Evolutionary conservation across 2,797 vertebrate genomes (phyloP), one percentile per base, ranked within the genome.

Genomic region (Eutrigla gurnardus): DNA sequence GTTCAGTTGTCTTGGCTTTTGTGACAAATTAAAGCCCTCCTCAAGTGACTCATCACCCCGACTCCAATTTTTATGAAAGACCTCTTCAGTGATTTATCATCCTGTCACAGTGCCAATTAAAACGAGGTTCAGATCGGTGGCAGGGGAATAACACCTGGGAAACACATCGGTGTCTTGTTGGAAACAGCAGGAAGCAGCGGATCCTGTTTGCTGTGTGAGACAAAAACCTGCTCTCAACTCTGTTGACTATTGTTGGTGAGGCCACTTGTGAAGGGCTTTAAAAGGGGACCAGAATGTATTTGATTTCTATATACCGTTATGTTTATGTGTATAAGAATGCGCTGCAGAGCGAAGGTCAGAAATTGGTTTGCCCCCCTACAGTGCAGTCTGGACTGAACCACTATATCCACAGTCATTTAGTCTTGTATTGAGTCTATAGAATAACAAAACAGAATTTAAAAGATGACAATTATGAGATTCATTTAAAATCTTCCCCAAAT

Each of bases 211-310:
- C 47, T 12, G 64, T 62, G 42, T 58, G 37, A 75, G 62, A 12
- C 3, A 42, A 61, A 65, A 42, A 18, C 4, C 15, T 61, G 15
- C 40, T 69, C 10, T 57, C 36, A 18, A 1, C 50, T 78, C 14
- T 65, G 10, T 65, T 60, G 39, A 25, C 13, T 25, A 3, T 57
- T 55, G 25, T 52, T 63, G 17, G 46, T 8, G 64, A 65, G 65
- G 79, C 84, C 76, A 71, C 77, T 76, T 47, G 55, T 59, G 72
- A 74, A 82, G 70, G 64, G 47, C 58, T 84, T 82, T 64, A 63
- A 79, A 54, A 36, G 17, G 7, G 9, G 36, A 73, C 61, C 25
- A 25, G 47, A 14, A 14, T 70, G 61, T 37, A 61, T 70, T 74
- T 65, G 70, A 54, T 70, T 63, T 65, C 8, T 61, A 2, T 47